Conservation (phyloP, 2,888 invertebrate species). For the Belgica antarctica region DNA sequence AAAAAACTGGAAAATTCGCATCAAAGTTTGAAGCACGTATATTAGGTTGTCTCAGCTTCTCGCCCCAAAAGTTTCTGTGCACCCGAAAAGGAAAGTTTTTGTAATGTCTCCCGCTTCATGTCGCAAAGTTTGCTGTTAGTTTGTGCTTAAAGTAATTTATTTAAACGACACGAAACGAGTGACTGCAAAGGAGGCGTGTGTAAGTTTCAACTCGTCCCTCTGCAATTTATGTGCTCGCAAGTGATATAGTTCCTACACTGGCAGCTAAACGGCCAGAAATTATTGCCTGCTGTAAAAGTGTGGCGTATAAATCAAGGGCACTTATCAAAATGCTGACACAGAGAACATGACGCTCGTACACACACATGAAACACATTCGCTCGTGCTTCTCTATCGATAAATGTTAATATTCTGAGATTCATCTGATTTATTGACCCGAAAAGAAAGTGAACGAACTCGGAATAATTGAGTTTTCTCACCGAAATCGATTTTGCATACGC, state of each 20-base stretch:
- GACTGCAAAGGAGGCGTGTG: background rate
- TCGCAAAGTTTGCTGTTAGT: constrained; percentile 7
- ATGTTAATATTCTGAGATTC: background rate
- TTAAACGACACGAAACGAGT: background rate
- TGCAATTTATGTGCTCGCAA: too few species aligned
- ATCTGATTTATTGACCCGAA: background rate
- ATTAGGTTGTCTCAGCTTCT: constrained; percentile 1
- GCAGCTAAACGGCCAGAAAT: background rate
- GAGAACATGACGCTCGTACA: too few species aligned
- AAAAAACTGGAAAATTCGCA: background rate
- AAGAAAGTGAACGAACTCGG: too few species aligned
- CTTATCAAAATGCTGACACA: background rate
- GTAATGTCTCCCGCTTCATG: background rate
- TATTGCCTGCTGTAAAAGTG: background rate
- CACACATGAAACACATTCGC: background rate
- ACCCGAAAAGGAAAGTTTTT: background rate
- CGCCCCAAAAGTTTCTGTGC: background rate
- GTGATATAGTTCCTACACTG: too few species aligned
- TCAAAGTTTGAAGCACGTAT: background rate
- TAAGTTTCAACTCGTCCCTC: too few species aligned
- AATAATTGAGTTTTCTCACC: too few species aligned
- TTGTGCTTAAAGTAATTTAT: constrained; percentile 6
- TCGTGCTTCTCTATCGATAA: background rate
- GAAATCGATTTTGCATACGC: too few species aligned
- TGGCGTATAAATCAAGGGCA: background rate